Evolutionary conservation across 2,888 invertebrate genomes (phyloP), one percentile per base, ranked within the genome.

Genomic region (Habroteleia sp.): DNA sequence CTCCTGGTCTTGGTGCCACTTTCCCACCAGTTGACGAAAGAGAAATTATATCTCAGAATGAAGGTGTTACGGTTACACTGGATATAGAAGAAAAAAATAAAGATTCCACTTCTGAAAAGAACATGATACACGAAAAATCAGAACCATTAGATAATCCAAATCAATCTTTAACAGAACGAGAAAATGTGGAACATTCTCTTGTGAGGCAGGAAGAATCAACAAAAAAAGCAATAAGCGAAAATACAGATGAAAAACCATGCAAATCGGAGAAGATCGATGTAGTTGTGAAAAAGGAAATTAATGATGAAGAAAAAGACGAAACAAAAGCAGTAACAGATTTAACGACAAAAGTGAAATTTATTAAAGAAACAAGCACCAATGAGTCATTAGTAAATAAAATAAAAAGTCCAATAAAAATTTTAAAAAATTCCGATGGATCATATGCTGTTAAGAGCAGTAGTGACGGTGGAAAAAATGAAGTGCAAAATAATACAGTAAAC

Each of bases 1-100:
- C 86, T 5, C 86, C 86, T 2, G 86, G 85, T 35, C 74, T 85
- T 2, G 86, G 86, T 1, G 86, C 86, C 0, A 84, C 82, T 35
- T 80, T 85, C 8, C 79, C 81, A 16, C 74, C 66, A 27, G 41
- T 16, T 14, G 74, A 74, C 1, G 60, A 74, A 8, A 41, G 8
- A 23, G 39, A 58, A 42, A 46, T 41, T 13, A 31, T 39, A 16
- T 23, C 17, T 48, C n/a, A 50, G 7, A 71, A 33, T 4, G 10
- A 58, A 29, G 39, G 37, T 4, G 10, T 10, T 13, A 13, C 7
- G 2, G 2, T n/a, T 16, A 35, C 14, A 35, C n/a, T n/a, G 35
- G 3, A 16, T 7, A 2, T n/a, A 37, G 29, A 25, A 6, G 25
- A 13, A 3, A 10, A 37, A 10, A n/a, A 39, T 7, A 17, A 16